A percentile compares a stretch with the other conserved stretches of the same genome.
phyloP scores from a whole-genome alignment of 2,797 vertebrate species.

The Nyctibius grandis region DNA sequence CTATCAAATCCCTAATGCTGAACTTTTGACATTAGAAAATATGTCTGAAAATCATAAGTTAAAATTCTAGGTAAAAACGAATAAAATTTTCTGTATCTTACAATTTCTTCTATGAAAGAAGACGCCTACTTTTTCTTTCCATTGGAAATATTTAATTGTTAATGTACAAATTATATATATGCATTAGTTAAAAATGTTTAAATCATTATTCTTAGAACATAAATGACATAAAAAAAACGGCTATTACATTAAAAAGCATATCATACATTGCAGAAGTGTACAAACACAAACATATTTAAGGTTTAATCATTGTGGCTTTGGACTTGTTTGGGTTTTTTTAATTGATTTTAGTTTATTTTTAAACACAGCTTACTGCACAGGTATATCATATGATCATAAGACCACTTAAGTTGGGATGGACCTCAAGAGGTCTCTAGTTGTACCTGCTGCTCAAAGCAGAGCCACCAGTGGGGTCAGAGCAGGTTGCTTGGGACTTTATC shows the following conservation, averaged over 20 bases:
- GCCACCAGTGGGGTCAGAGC: background rate
- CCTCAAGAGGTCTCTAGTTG: background rate
- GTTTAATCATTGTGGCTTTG: background rate
- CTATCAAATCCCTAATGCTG: background rate
- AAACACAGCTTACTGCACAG: background rate
- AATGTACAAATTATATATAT: background rate
- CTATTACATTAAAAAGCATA: no score
- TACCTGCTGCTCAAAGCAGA: background rate
- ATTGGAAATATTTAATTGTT: background rate
- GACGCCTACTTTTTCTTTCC: background rate
- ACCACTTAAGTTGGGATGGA: background rate
- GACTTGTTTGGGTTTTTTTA: no score
- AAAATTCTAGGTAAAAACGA: background rate
- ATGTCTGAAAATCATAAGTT: background rate
- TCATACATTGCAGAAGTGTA: background rate
- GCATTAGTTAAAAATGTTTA: background rate
- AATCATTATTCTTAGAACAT: background rate
- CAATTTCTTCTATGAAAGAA: background rate
- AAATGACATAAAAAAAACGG: background rate
- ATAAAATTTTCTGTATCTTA: background rate
- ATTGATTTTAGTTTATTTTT: background rate
- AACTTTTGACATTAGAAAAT: background rate
- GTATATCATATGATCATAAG: background rate
- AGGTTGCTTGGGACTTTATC: background rate
- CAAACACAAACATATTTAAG: background rate